Evolutionary conservation across 2,113 vertebrate genomes (phyloP), one percentile per base, ranked within the genome.

Genomic region (Chloebia gouldiae): DNA sequence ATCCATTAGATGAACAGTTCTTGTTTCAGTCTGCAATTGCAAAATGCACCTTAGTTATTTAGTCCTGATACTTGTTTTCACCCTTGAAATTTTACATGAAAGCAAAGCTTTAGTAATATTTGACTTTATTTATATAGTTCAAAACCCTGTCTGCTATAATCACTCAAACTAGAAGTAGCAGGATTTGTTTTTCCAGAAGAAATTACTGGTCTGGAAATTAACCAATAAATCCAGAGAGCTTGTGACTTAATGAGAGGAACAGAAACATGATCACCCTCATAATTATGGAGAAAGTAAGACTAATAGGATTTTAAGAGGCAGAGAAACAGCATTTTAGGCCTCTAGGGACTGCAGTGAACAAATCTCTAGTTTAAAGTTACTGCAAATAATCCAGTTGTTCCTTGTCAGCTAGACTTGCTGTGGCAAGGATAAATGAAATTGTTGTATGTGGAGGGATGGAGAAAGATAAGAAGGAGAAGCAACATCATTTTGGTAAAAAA

Each of bases 221-320:
- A 79, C 35, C 72, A 73, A 61, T 57, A 72, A 84, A 49, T 53
- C 22, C 59, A 61, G 40, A 64, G 11, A 94, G 40, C 18, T 75
- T 86, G 31, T 92, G 65, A 92, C 49, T 84, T 92, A 78, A 93
- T 45, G 61, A 93, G 64, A 90, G n/a, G 40, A 90, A 81, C 6
- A 90, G 59, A 94, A 93, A 90, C 30, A 68, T 27, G 18, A 92
- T 75, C 56, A 88, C 15, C 21, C 8, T 66, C 51, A 49, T 45
- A 92, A 90, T 44, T 37, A 81, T 6, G 15, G n/a, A 72, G 54
- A 91, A 93, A 96, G 31, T 68, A 78, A 71, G 75, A 82, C 24
- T 69, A 88, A 71, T 13, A 75, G 28, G 37, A 86, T 83, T 86
- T 75, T 72, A 95, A 88, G 25, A 78, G 40, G 49, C 44, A 94